Base-by-base conservation (phyloP, 2,113 vertebrate genomes). In the Pachypanchax playfairii region DNA sequence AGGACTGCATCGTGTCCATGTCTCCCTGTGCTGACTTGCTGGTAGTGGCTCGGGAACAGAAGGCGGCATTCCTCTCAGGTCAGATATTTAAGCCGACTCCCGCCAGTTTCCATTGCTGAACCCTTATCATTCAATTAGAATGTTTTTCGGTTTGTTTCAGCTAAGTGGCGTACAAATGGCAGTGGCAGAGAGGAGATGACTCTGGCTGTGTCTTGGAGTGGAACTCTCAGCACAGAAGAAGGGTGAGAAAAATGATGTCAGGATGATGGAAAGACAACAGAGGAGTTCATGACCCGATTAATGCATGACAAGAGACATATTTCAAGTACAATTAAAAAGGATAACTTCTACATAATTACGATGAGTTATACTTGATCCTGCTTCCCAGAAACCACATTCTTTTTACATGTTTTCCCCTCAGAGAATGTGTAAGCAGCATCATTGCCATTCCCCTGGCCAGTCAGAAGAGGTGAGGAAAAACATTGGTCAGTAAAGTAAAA, bases 11-110 rank as follows among this genome's bases (percentile, higher is more conserved):
- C 3, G 85, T 99, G 67, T 96, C 96, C 22, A 80, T 99, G 61
- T 99, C 97, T 0, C 97, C 97, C 66, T 96, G 95, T 72, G 95
- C 92, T 33, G 97, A 99, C 79, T 92, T 99, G 58, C 92, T 98
- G 80, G 95, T 98, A 4, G 94, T 99, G 77, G 95, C 95, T 36
- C 93, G 89, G 25, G 93, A 96, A 10, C 94, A 98, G 58, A 98
- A 93, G 83, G 96, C 96, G 0, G 95, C 93, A 3, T 98, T 98
- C 80, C 89, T 98, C 79, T 94, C 96, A 81, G 92, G 97, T 98
- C n/a, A 70, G 60, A 43, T 22, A 51, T 11, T 24, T 15, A 33
- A 2, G 48, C 29, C 39, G 9, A 35, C 33, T 21, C 3, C 28
- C 28, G 28, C 29, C 26, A 5, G 31, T 26, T 0, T 36, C 13